Conservation (phyloP, 2,113 vertebrate genomes). For the Nothobranchius kuhntae region DNA sequence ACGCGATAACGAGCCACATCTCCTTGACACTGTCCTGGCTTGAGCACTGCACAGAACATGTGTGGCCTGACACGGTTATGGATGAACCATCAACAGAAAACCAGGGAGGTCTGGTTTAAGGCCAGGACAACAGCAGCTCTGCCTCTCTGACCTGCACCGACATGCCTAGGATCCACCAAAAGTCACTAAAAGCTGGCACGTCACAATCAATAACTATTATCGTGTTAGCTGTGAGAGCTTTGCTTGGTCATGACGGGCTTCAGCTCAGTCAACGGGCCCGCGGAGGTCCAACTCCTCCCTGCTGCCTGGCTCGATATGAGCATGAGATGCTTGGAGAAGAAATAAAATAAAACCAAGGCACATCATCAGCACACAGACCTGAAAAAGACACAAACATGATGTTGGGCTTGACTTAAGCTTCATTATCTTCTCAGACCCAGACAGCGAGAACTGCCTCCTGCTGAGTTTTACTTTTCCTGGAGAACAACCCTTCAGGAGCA, state of each 20-base stretch:
- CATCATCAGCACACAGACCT: neutral
- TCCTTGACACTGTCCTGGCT: constrained; percentile 58
- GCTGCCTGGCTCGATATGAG: constrained; percentile 40
- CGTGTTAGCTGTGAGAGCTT: constrained; percentile 23
- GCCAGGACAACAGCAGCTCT: constrained; percentile 28
- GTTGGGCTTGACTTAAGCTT: constrained; percentile 23
- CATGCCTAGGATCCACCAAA: constrained; percentile 4
- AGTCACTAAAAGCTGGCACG: constrained; percentile 55
- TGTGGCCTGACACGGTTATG: constrained; percentile 41
- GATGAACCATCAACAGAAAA: constrained; percentile 38
- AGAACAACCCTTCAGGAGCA: constrained; percentile 46
- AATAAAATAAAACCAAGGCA: constrained; percentile 10
- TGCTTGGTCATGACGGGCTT: constrained; percentile 34
- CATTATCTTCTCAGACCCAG: constrained; percentile 63
- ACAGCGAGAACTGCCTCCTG: constrained; percentile 52
- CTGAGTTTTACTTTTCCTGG: constrained; percentile 52
- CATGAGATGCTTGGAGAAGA: constrained; percentile 30
- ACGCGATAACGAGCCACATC: constrained; percentile 50
- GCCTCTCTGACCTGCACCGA: constrained; percentile 28
- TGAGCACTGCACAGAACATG: constrained; percentile 39
- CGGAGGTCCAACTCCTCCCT: constrained; percentile 21
- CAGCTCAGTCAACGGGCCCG: constrained; percentile 9
- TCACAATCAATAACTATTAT: constrained; percentile 49
- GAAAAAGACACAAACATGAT: constrained; percentile 14
- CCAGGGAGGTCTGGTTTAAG: constrained; percentile 59